phyloP scores from a whole-genome alignment of 1,140 invertebrate species.

The Episyrphus balteatus region DNA sequence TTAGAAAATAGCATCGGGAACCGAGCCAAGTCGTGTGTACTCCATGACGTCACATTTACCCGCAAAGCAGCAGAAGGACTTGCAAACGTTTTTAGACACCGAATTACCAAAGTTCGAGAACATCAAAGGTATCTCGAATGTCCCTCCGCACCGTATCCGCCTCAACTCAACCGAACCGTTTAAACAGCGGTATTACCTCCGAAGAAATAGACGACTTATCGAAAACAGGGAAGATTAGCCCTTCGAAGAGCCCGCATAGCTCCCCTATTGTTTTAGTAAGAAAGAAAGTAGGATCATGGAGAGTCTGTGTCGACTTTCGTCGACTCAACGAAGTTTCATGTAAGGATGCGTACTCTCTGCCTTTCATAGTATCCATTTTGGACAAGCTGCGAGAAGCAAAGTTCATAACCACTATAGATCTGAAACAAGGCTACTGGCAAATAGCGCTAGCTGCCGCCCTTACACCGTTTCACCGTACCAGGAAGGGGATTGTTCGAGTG shows the following conservation, averaged over 20 bases:
- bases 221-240: constrained; percentile 21
- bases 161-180: neutral
- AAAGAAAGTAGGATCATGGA: constrained; percentile 19
- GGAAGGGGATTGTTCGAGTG: too few relatives aligned
- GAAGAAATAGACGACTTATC: constrained; percentile 24
- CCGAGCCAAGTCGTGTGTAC: too few relatives aligned
- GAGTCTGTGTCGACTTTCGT: constrained; percentile 35
- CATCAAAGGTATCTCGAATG: neutral
- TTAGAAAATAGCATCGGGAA: too few relatives aligned
- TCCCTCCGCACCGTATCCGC: neutral
- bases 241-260: constrained; percentile 27
- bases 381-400: constrained; percentile 17
- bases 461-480: too few relatives aligned
- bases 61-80: too few relatives aligned
- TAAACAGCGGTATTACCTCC: constrained; percentile 2
- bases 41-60: too few relatives aligned
- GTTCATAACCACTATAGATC: constrained; percentile 33
- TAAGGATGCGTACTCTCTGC: constrained; percentile 37
- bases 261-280: constrained; percentile 26
- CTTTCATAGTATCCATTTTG: constrained; percentile 36
- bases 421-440: constrained; percentile 34
- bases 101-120: neutral
- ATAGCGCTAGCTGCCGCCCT: constrained; percentile 32
- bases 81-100: neutral
- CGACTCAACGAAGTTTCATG: too few relatives aligned